These are phyloP conservation scores for Polyommatus icarus DNA, from an alignment of 2,888 invertebrate species.

Conservation along the genomic window DNA sequence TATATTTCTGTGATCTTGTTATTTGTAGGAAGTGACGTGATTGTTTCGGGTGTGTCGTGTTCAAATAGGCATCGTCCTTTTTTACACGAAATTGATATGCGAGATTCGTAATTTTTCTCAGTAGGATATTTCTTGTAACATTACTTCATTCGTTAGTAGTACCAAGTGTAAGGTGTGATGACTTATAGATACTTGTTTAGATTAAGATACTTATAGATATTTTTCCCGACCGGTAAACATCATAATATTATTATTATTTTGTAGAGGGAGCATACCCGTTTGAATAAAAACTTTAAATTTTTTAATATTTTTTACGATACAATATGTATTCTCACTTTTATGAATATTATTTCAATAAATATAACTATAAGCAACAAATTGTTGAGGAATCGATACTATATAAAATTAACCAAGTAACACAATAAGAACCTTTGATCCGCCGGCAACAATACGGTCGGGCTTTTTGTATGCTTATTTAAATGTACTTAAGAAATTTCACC, in stretches of 20 bases:
- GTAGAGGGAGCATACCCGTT: no score
- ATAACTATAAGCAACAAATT: background rate
- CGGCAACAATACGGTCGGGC: slow-evolving; percentile 33
- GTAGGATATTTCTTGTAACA: background rate
- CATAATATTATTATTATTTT: no score
- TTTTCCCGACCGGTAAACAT: no score
- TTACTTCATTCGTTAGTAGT: background rate
- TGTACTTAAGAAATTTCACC: slow-evolving; percentile 75
- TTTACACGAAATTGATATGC: background rate
- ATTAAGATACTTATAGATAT: no score
- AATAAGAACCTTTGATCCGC: slow-evolving; percentile 16
- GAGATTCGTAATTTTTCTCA: background rate
- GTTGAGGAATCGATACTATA: background rate
- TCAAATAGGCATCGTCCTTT: background rate
- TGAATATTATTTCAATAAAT: background rate
- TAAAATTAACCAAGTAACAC: background rate
- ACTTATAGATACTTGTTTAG: no score
- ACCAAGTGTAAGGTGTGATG: no score
- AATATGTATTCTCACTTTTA: background rate
- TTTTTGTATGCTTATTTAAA: slow-evolving; percentile 74
- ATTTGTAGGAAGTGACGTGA: slow-evolving; percentile 59
- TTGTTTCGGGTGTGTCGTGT: slow-evolving; percentile 48
- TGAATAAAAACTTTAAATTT: background rate
- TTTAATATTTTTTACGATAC: background rate
- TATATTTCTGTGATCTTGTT: slow-evolving; percentile 58